Evolutionary conservation across 1,140 invertebrate genomes (phyloP), one percentile per base, ranked within the genome.

Genomic region (Belonocnema kinseyi): DNA sequence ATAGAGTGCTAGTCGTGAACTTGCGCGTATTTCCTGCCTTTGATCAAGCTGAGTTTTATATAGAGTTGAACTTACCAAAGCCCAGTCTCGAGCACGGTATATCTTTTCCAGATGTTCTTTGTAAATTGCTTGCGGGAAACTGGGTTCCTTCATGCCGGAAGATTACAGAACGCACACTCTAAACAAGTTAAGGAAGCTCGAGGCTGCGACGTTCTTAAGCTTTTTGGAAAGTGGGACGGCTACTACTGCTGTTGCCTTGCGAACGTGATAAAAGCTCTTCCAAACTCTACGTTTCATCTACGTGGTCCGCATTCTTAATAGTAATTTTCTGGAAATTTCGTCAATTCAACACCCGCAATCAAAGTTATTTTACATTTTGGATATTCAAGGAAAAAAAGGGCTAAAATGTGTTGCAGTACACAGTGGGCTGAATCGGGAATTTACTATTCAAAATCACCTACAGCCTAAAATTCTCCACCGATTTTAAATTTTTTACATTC

Each of bases 61-160:
- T 19, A 26, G 26, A 26, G 13, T 13, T 21, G 4, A 61, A 61
- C 10, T 61, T 61, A 21, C 10, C 58, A 61, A 61, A 61, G 26
- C 58, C 56, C 58, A 61, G 58, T 33, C 58, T 61, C 21, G 12
- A 33, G 58, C 21, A 26, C 26, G 58, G 58, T 12, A 21, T 61
- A 61, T 61, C 54, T 71, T 52, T 10, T 7, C 14, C 58, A 58
- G 61, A 76, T 79, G 79, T 79, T 81, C 58, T 76, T 76, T 73
- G 74, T 77, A 81, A 81, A 81, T 76, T 71, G 80, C 50, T 71
- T 50, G 52, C 58, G n/a, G 71, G 56, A 79, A 80, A 75, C 56
- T 78, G 1, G 10, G 53, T 73, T 50, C 5, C 51, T 54, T 73
- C 58, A 13, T 33, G 54, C 61, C 73, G 54, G 51, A 19, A 79